Base-by-base conservation (phyloP, 2,113 vertebrate genomes). In the Lepus americanus region DNA sequence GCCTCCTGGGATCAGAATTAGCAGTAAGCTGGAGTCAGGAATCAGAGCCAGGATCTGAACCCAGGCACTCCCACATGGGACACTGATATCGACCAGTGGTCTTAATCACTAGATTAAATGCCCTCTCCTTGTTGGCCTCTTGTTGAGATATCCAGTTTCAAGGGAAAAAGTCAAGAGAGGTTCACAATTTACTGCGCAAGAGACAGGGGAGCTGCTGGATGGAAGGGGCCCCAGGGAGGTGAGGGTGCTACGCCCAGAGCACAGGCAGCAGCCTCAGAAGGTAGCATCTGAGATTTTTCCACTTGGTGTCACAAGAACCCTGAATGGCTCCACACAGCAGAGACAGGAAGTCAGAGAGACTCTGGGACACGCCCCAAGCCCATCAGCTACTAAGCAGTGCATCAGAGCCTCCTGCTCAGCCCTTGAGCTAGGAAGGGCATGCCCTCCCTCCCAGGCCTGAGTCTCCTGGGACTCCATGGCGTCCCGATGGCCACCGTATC, bases 371-470 rank as follows among this genome's bases (percentile, higher is more conserved):
- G 14, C 13, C 59, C 36, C 16, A 64, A 64, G 36, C 64, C n/a
- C 22, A 27, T 53, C 44, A 14, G 6, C 51, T 74, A 51, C 49
- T 25, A 72, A 70, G 11, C 5, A 8, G 5, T 49, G 4, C 16
- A n/a, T 23, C 39, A 33, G n/a, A 67, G 12, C 49, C 49, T 66
- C 2, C 0, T 20, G 16, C 16, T 31, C 3, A 51, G 0, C 4
- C 5, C 44, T 9, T 31, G 33, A 27, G 49, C 31, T 13, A 23
- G 44, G 59, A 66, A 20, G 25, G 44, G 25, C 20, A 9, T 16
- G 29, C 16, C n/a, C 67, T 33, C 51, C 78, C 66, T 55, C 53
- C 16, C 20, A 12, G 12, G 25, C 0, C 1, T 9, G 4, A 13
- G 27, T 67, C 53, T 82, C 39, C 91, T 73, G 23, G 51, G 64